These are phyloP conservation scores for Drosophila triauraria DNA, from an alignment of 1,140 invertebrate species.

Conservation along the genomic window DNA sequence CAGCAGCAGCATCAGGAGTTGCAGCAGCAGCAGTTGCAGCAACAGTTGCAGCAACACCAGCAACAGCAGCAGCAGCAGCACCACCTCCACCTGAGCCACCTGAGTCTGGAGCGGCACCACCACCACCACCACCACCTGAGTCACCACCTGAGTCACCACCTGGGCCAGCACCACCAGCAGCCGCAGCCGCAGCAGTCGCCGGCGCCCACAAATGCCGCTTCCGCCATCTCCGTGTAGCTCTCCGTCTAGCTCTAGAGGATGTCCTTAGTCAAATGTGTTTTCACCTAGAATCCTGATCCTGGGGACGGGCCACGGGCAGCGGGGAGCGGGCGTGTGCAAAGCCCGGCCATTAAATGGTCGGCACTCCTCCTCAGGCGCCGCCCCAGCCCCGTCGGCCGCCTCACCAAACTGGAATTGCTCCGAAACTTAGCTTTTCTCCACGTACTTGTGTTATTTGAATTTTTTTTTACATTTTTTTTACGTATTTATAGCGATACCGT, in stretches of 20 bases:
- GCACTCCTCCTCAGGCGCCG: conserved; percentile 20
- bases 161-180: conserved; percentile 37
- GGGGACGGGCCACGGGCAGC: neutral
- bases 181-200: conserved; percentile 43
- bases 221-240: conserved; percentile 74
- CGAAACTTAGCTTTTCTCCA: conserved; percentile 67
- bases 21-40: conserved; percentile 11
- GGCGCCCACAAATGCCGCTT: conserved; percentile 67
- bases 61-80: conserved; percentile 29
- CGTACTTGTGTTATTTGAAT: conserved; percentile 69
- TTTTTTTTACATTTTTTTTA: conserved; percentile 20
- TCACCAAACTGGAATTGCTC: conserved; percentile 42
- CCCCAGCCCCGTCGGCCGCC: neutral
- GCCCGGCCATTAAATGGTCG: conserved; percentile 42
- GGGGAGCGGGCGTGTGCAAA: conserved; percentile 17
- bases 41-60: conserved; percentile 14
- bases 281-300: neutral
- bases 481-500: conserved; percentile 24
- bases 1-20: conserved; percentile 22
- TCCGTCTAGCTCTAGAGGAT: neutral
- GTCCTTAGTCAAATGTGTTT: conserved; percentile 50
- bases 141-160: conserved; percentile 3
- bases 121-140: conserved; percentile 8
- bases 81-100: conserved; percentile 24
- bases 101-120: conserved; percentile 18